Percentiles rank a stretch among this genome's conserved stretches.
These are phyloP conservation scores for Streptopelia turtur DNA, from an alignment of 2,797 vertebrate genomes.

Conservation along the genomic window DNA sequence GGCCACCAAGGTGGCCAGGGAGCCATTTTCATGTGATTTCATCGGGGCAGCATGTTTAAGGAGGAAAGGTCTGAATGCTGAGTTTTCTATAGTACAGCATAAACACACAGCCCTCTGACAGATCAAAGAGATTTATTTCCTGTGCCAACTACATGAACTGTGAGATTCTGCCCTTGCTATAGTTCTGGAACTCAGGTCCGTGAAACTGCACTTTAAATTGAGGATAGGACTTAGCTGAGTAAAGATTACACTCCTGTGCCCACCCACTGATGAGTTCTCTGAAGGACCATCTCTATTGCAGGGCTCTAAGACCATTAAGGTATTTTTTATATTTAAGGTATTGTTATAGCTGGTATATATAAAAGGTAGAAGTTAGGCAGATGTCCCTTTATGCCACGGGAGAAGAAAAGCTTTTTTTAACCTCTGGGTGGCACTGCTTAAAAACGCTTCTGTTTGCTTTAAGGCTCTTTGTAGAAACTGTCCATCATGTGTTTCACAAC, in stretches of 20 bases:
- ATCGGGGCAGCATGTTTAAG: not conserved
- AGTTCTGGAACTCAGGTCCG: not conserved
- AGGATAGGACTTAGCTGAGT: not conserved
- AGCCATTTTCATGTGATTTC: not conserved
- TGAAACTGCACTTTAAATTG: not conserved
- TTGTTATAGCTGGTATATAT: not conserved
- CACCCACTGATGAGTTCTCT: not conserved
- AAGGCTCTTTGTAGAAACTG: not conserved
- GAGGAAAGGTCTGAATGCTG: not conserved
- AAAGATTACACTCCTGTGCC: not conserved
- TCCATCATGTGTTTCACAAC: accelerated
- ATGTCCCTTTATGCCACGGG: not conserved
- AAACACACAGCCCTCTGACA: not conserved
- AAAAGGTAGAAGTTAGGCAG: not conserved
- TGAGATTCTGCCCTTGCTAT: not conserved
- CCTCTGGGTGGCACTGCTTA: constrained; percentile 45
- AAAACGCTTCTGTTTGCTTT: not conserved
- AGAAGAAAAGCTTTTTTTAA: not conserved
- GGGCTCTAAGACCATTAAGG: not conserved
- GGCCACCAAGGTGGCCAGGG: too few species aligned
- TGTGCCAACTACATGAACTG: accelerated
- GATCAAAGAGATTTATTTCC: not conserved
- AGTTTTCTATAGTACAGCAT: not conserved
- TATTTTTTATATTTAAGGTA: not conserved
- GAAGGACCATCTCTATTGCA: not conserved